These are phyloP conservation scores for Cosmopolites sordidus DNA, from an alignment of 2,888 invertebrate species.

Conservation along the genomic window DNA sequence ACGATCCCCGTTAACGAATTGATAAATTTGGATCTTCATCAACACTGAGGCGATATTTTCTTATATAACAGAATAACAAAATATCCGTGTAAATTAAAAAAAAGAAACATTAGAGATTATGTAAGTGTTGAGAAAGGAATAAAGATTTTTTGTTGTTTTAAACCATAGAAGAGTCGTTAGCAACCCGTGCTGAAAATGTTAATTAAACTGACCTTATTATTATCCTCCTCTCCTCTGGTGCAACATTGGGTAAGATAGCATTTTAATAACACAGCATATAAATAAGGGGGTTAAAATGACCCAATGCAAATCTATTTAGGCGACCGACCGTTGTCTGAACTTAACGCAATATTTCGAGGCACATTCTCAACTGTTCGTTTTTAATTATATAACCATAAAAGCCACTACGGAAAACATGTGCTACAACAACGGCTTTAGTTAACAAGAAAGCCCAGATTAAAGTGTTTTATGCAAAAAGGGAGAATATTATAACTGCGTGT, in stretches of 20 bases:
- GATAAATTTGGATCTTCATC: too few species aligned
- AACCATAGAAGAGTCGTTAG: too few species aligned
- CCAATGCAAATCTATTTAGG: conserved; percentile 40
- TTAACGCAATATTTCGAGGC: conserved; percentile 25
- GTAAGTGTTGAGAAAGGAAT: too few species aligned
- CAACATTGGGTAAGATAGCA: conserved; percentile 17
- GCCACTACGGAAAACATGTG: conserved; percentile 27
- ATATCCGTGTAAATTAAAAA: too few species aligned
- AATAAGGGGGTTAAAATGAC: conserved; percentile 35
- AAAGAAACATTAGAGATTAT: too few species aligned
- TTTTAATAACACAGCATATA: conserved; percentile 28
- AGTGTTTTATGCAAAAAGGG: conserved; percentile 26
- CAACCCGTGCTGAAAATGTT: too few species aligned
- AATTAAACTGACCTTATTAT: conserved; percentile 10
- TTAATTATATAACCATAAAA: conserved; percentile 28
- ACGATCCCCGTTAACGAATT: too few species aligned
- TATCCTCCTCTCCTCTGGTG: conserved; percentile 18
- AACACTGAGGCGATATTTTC: too few species aligned
- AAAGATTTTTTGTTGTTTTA: too few species aligned
- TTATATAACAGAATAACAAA: too few species aligned
- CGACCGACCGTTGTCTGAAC: conserved; percentile 26
- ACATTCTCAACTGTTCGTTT: conserved; percentile 28
- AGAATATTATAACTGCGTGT: conserved; percentile 21
- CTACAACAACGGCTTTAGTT: conserved; percentile 19
- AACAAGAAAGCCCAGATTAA: conserved; percentile 27